Conservation (phyloP, 2,888 invertebrate genomes). For the Caenorhabditis sulstoni region DNA sequence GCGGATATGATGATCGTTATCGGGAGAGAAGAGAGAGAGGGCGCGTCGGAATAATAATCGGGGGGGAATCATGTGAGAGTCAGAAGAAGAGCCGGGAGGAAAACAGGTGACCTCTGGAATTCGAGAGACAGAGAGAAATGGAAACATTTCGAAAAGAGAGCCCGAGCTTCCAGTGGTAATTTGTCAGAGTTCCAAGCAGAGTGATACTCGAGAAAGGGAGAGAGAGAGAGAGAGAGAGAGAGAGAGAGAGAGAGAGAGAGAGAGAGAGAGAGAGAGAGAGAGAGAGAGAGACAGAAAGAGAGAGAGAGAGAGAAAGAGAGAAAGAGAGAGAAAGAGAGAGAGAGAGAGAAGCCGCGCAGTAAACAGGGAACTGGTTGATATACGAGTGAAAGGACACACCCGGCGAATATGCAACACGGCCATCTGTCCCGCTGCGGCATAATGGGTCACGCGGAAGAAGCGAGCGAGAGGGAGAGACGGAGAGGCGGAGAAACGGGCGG, state of each 20-base stretch:
- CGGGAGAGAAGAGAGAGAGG: too few relatives aligned
- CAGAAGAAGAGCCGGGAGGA: background rate
- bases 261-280: background rate
- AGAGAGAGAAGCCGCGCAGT: background rate
- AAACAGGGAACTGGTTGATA: slow-evolving; percentile 13
- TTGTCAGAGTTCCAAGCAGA: too few relatives aligned
- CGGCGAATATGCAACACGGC: slow-evolving; percentile 9
- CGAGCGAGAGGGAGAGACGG: slow-evolving; percentile 6
- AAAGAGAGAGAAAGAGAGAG: background rate
- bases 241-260: slow-evolving; percentile 13
- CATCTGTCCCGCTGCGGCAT: slow-evolving; percentile 8
- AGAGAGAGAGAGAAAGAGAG: background rate
- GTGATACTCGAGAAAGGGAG: too few relatives aligned
- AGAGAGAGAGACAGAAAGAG: background rate
- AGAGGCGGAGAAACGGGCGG: slow-evolving; percentile 6
- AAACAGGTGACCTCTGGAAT: background rate
- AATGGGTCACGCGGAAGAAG: slow-evolving; percentile 27
- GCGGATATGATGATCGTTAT: too few relatives aligned
- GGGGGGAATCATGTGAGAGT: too few relatives aligned
- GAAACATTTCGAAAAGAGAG: too few relatives aligned
- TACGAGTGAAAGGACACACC: background rate
- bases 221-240: slow-evolving; percentile 18
- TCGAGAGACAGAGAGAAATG: background rate
- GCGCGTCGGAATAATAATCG: too few relatives aligned
- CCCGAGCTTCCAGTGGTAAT: too few relatives aligned